Evolutionary conservation across 64 coral and sea anemone genomes (phyloP), one percentile per base, ranked within the genome.

Genomic region (Orbicella faveolata): DNA sequence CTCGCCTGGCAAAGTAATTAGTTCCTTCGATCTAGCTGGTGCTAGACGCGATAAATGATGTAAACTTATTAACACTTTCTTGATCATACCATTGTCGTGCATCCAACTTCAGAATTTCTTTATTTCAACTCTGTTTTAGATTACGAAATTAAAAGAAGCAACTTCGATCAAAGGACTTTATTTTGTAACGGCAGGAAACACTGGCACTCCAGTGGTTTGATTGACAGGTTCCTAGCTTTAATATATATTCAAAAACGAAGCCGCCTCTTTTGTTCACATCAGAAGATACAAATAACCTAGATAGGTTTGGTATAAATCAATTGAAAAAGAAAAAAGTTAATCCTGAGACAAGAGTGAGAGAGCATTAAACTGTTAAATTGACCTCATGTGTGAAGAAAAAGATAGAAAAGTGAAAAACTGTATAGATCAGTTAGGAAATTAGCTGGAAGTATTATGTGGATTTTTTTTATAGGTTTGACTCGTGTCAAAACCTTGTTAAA

Each of bases 161-260:
- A 59, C 15, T 59, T 59, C 55, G 55, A 14, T 59, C 9, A 59
- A 59, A 59, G 55, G 15, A 59, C 55, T 59, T 12, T 52, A 39
- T 85, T 84, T 73, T 69, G 11, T 17, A 51, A 85, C 67, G 82
- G 36, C 23, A 85, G 39, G 44, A 39, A 85, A 25, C 82, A 23
- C 6, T 15, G 14, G n/a, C 52, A n/a, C 16, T 52, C 20, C 20
- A 51, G 41, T 44, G 75, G 36, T 52, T 68, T 72, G 63, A 85
- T 85, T 72, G 82, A 36, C 82, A 16, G 36, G 57, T 48, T 72
- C 25, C 30, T 73, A 70, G 5, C 44, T 48, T 48, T 48, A 48
- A 48, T 48, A 6, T 48, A 48, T 48, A 39, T 52, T 85, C 23
- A 52, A 26, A 85, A 36, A 36, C 9, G n/a, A 85, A 85, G 82